phyloP scores from a whole-genome alignment of 2,797 vertebrate species.

The Sylvia borin region DNA sequence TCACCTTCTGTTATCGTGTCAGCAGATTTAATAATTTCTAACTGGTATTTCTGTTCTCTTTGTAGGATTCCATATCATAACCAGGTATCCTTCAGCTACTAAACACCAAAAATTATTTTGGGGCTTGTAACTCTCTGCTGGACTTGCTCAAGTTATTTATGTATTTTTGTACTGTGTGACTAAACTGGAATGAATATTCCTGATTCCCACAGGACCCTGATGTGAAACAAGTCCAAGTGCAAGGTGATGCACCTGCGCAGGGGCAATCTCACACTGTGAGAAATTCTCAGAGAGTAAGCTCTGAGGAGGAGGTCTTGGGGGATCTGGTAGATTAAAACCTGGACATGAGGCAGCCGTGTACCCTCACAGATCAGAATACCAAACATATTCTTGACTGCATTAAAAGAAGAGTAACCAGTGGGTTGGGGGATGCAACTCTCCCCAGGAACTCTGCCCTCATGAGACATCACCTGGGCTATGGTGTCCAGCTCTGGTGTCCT shows the following conservation, averaged over 20 bases:
- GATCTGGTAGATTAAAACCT: neutral
- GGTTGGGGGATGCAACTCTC: neutral
- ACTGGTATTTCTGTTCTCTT: neutral
- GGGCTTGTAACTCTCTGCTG: neutral
- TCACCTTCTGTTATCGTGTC: neutral
- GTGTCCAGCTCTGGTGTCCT: neutral
- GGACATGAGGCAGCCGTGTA: neutral
- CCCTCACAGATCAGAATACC: neutral
- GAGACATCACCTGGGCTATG: neutral
- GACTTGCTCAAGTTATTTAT: neutral
- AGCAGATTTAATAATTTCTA: neutral
- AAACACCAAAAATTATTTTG: neutral
- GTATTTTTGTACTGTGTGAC: neutral
- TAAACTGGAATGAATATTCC: neutral
- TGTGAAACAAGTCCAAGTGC: neutral
- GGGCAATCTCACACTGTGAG: neutral
- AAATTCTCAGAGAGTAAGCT: neutral
- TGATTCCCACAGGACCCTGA: neutral
- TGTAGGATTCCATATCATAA: neutral
- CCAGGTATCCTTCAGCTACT: neutral
- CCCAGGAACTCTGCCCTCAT: neutral
- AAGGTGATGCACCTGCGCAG: neutral
- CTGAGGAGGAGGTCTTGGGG: neutral
- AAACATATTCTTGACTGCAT: neutral
- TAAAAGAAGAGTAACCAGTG: accelerated